A percentile compares a stretch with the other conserved stretches of the same genome.
phyloP scores from a whole-genome alignment of 2,888 invertebrate genomes.

The Scaptomyza reducta region DNA sequence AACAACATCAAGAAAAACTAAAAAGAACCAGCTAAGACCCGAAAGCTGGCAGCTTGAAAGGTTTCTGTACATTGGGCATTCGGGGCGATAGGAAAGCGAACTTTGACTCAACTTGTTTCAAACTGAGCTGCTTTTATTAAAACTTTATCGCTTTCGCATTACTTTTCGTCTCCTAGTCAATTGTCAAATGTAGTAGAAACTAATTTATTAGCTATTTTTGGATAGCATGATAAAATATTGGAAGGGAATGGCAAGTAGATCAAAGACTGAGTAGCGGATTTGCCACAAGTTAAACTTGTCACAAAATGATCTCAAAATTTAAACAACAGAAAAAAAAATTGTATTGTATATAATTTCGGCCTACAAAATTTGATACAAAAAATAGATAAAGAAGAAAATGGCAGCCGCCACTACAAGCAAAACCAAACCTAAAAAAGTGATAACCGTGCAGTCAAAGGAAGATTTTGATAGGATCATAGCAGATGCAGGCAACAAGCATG shows the following conservation, averaged over 20 bases:
- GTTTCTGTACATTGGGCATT: slow-evolving; percentile 10
- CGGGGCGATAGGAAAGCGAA: slow-evolving; percentile 18
- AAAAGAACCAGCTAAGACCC: slow-evolving; percentile 2
- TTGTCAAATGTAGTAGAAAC: neutral
- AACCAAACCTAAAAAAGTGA: slow-evolving; percentile 51
- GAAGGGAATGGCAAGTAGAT: neutral
- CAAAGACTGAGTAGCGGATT: neutral
- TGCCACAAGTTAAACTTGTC: slow-evolving; percentile 10
- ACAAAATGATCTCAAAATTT: slow-evolving; percentile 12
- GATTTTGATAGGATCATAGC: slow-evolving; percentile 49
- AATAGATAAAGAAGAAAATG: slow-evolving; percentile 34
- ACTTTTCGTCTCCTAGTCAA: neutral
- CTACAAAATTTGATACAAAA: slow-evolving; percentile 30
- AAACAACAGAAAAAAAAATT: neutral
- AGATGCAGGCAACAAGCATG: slow-evolving; percentile 64
- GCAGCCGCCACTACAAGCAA: slow-evolving; percentile 31
- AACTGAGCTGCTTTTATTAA: slow-evolving; percentile 9
- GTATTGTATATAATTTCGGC: slow-evolving; percentile 17
- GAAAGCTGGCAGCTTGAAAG: slow-evolving; percentile 3
- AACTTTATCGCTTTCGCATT: slow-evolving; percentile 12
- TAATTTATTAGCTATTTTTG: neutral
- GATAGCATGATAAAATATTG: neutral
- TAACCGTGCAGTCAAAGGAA: slow-evolving; percentile 53
- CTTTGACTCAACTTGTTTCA: slow-evolving; percentile 22
- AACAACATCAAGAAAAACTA: slow-evolving; percentile 1